Evolutionary conservation across 1,140 invertebrate genomes (phyloP), one percentile per base, ranked within the genome.

Genomic region (Temnothorax curvispinosus): DNA sequence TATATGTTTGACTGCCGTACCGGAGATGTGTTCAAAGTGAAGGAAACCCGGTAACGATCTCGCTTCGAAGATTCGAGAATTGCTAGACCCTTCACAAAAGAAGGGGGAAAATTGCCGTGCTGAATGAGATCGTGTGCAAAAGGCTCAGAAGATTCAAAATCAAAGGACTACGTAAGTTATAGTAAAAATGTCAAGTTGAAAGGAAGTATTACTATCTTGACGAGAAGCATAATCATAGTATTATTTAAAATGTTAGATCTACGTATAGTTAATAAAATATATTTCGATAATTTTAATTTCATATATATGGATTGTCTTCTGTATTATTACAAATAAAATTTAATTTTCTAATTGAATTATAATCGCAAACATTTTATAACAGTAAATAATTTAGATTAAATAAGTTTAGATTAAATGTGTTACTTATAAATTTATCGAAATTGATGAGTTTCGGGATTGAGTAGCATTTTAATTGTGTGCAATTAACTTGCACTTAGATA

Each of bases 21-120:
- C 35, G 18, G 41, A 74, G 54, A 74, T 60, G 27, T 74, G 67
- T 74, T 74, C 80, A 82, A 82, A 82, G 67, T 74, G 65, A 54
- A 82, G 41, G 35, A 5, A 60, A 35, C 41, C 6, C 27, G 18
- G 54, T 82, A 74, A 82, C 54, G 54, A 82, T 82, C 69, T 60
- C 50, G 52, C 18, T 72, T 71, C 67, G 54, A 60, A 71, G 13
- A 82, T 82, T 47, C 18, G 67, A 65, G 64, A 27, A 74, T 82
- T 82, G 67, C 21, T 82, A 60, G 54, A 82, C 0, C n/a, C 54
- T 82, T 69, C 13, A 35, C 18, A 60, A 41, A 82, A 82, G 67
- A 58, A 74, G 21, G 4, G 38, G 27, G 7, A 27, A 82, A 74
- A 74, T 82, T 72, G 64, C 41, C n/a, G 60, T 78, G 58, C 15